Base-by-base conservation (phyloP, 2,797 vertebrate species). In the Lithobates pipiens region DNA sequence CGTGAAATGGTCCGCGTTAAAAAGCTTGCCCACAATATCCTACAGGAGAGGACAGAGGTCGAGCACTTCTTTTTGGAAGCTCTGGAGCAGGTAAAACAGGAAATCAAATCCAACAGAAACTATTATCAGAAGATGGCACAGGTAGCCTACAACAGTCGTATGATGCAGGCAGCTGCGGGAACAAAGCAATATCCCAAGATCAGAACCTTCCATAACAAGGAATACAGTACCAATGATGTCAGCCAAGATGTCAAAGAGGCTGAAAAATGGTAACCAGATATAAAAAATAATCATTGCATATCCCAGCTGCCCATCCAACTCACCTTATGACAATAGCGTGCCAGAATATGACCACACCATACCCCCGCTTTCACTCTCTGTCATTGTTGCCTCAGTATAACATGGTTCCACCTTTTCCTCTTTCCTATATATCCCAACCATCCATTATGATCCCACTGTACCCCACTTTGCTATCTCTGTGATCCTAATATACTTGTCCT, bases 61-160 rank as follows among this genome's bases (percentile, higher is more conserved):
- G 95, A 97, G 91, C 88, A 86, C 5, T 98, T 99, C 91, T 97
- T 96, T 90, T 93, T 95, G 25, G 94, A 95, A 84, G 95, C 96
- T 10, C 92, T 98, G 82, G 88, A 91, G 79, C 90, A 97, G 57
- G 95, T 96, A 89, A 98, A 93, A 90, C 90, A 93, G 89, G 94
- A 98, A 92, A 95, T 97, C 54, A 67, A 68, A 79, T 73, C 90
- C 85, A 95, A 90, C 89, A 93, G 95, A 88, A 91, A 90, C 61
- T 91, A 90, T 27, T 95, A 94, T 89, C 96, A 93, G 88, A 93
- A 94, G 84, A 93, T 96, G 80, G 94, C 94, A 0, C 91, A 92
- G 80, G 89, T 92, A 82, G 94, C 93, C 86, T 96, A 94, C 92
- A 94, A 90, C 77, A 90, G 90, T 88, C 95, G 92, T 82, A 92